Evolutionary conservation across 2,888 invertebrate species (phyloP), one percentile per base, ranked within the genome.

Genomic region (Hypolimnas misippus): DNA sequence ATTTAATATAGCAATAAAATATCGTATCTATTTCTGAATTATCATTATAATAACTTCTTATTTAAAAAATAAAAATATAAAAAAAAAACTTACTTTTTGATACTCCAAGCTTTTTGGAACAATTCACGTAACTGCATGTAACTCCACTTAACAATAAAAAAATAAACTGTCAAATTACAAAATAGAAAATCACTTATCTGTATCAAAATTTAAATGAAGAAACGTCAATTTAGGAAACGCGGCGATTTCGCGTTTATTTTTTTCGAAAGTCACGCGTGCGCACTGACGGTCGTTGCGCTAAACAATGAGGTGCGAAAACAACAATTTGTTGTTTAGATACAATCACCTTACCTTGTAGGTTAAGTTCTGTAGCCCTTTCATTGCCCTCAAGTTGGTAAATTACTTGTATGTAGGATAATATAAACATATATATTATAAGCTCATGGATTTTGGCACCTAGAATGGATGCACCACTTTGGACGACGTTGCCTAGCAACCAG

Each of bases 231-330:
- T 21, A 5, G 8, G 12, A 46, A 46, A 5, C n/a, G 44, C 44
- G 44, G 44, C 5, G 12, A 21, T 12, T 5, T 12, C 12, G 12
- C 12, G 10, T 12, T 29, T 49, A 12, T 49, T 25, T 46, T 46
- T 49, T 49, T 25, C 3, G 2, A 29, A 49, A 29, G 14, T 14
- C 7, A 14, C 58, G 63, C 63, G 63, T 63, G 58, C 63, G 63
- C 63, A 54, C 63, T 14, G 54, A 12, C 19, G 33, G 19, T 54
- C 14, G 63, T 8, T 58, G 17, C 31, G 46, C 49, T 17, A 58
- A 58, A 63, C 58, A 63, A 54, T 60, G 54, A 21, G 33, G 19
- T 19, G 52, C 19, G 52, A 52, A 52, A 52, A 52, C 42, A 55
- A 52, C 44, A 52, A 16, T 57, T 17, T 52, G 33, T 57, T 56